Evolutionary conservation across 2,888 invertebrate genomes (phyloP).

Genomic region (Ophioninae sp.): DNA sequence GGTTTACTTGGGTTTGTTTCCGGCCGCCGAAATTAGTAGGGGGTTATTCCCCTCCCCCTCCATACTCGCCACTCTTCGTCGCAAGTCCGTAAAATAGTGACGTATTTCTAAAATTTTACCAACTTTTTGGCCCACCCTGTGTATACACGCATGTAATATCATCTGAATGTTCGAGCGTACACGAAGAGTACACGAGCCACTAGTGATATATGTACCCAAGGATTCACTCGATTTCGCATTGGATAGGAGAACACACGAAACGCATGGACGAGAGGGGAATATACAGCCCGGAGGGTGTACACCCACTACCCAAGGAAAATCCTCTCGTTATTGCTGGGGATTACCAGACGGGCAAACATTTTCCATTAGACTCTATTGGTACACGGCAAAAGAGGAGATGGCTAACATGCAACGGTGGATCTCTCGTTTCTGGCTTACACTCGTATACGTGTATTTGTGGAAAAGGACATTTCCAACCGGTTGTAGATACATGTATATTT

Average conservation of each 20-base stretch:
- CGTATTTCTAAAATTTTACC: no score
- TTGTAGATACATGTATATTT: no score
- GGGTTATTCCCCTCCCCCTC: no score
- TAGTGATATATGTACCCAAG: background rate
- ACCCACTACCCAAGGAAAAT: slow-evolving; percentile 51
- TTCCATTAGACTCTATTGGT: slow-evolving; percentile 54
- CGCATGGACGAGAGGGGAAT: slow-evolving; percentile 22
- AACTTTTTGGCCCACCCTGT: no score
- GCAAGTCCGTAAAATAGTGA: no score
- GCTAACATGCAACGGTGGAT: slow-evolving; percentile 9
- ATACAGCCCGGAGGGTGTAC: slow-evolving; percentile 18
- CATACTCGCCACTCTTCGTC: no score
- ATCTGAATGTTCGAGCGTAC: no score
- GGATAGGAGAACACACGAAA: slow-evolving; percentile 34
- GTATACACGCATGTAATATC: no score
- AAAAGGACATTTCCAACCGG: no score
- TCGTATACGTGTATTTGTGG: slow-evolving; percentile 6
- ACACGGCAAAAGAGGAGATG: slow-evolving; percentile 31
- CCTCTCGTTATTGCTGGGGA: slow-evolving; percentile 61
- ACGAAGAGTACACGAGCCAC: background rate
- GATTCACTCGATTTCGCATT: slow-evolving; percentile 26
- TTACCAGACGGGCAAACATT: slow-evolving; percentile 61
- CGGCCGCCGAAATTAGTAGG: no score
- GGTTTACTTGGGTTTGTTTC: no score
- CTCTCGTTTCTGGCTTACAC: slow-evolving; percentile 33